These are phyloP conservation scores for Leuciscus waleckii DNA, from an alignment of 2,797 vertebrate species.

Conservation along the genomic window DNA sequence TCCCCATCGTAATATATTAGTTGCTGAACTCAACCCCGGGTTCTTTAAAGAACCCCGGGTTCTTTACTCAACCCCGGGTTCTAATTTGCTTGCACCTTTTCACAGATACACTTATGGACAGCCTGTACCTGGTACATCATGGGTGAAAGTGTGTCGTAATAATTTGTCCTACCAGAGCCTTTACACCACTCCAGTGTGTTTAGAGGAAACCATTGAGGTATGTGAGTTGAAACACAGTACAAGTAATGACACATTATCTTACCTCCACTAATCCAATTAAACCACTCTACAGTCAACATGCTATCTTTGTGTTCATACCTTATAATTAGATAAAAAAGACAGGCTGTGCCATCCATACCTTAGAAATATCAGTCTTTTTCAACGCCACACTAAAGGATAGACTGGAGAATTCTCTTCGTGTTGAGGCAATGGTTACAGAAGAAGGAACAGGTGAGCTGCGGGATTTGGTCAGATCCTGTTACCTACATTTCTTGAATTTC, in stretches of 20 bases:
- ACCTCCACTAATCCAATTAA: neutral
- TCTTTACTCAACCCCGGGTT: too few species aligned
- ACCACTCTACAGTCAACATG: neutral
- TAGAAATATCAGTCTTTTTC: constrained; percentile 23
- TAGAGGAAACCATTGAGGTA: neutral
- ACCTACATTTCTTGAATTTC: neutral
- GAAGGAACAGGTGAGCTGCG: constrained; percentile 58
- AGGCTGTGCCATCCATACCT: constrained; percentile 33
- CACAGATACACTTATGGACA: too few species aligned
- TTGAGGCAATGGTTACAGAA: constrained; percentile 42
- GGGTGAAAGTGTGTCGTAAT: too few species aligned
- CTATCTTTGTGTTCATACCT: neutral
- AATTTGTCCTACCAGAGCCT: too few species aligned
- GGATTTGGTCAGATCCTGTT: neutral
- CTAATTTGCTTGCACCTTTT: too few species aligned
- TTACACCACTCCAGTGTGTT: too few species aligned
- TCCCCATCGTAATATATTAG: neutral
- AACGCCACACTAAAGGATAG: neutral
- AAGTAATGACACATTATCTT: neutral
- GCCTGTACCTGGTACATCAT: too few species aligned
- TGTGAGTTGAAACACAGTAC: constrained; percentile 1
- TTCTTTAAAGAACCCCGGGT: too few species aligned
- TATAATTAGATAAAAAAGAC: neutral
- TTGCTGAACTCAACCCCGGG: too few species aligned
- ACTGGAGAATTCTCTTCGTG: neutral